Conservation (phyloP, 2,113 vertebrate species). For the Erinaceus europaeus region DNA sequence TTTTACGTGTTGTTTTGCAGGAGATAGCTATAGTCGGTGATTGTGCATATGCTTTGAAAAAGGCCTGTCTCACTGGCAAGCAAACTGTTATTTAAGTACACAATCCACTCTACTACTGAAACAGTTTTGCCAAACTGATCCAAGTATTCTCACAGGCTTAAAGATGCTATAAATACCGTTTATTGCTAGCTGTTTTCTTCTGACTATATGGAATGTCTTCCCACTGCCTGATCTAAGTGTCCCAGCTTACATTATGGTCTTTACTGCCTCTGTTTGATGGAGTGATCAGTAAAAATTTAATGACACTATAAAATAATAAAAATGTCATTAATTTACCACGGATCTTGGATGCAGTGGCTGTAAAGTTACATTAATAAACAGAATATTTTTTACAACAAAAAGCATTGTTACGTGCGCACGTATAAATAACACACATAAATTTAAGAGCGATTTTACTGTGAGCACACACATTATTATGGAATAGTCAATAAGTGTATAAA, state of each 20-base stretch:
- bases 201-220: constrained; percentile 83
- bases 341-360: constrained; percentile 93
- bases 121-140: constrained; percentile 90
- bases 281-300: constrained; percentile 99
- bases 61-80: constrained; percentile 80
- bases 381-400: constrained; percentile 96
- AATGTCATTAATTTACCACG: constrained; percentile 99
- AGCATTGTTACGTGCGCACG: constrained; percentile 88
- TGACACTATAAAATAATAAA: constrained; percentile 99
- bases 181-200: constrained; percentile 86
- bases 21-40: constrained; percentile 81
- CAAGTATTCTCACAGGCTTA: constrained; percentile 88
- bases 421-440: constrained; percentile 95
- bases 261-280: constrained; percentile 94
- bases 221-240: constrained; percentile 86
- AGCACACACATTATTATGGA: constrained; percentile 92
- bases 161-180: constrained; percentile 90
- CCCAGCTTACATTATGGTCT: constrained; percentile 91
- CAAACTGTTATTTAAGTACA: constrained; percentile 89
- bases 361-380: constrained; percentile 97
- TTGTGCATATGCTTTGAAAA: constrained; percentile 81
- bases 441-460: constrained; percentile 92
- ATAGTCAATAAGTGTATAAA: constrained; percentile 99
- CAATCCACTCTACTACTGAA: constrained; percentile 86
- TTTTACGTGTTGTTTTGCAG: constrained; percentile 85